Conservation (phyloP, 1,140 invertebrate species). For the Drosophila kanapiae region DNA sequence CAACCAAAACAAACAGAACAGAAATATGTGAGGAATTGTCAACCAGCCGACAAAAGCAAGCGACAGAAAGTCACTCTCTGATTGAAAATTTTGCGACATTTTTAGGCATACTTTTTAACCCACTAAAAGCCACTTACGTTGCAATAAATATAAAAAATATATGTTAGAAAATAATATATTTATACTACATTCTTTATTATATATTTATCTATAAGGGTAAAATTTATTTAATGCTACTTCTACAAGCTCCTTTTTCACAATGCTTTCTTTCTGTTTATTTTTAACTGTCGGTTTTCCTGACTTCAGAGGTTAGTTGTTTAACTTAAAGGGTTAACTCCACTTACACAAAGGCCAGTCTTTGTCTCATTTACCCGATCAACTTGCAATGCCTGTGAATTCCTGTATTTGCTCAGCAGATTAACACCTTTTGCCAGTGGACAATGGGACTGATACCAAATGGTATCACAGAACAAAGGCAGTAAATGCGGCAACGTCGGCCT, state of each 20-base stretch:
- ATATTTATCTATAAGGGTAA: too few species aligned
- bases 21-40: slow-evolving; percentile 20
- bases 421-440: slow-evolving; percentile 64
- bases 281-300: background rate
- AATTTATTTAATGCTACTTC: background rate
- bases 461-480: slow-evolving; percentile 23
- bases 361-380: slow-evolving; percentile 7
- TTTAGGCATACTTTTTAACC: background rate
- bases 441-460: slow-evolving; percentile 6
- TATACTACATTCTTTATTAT: too few species aligned
- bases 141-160: too few species aligned
- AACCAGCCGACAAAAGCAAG: slow-evolving; percentile 1
- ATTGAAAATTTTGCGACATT: background rate
- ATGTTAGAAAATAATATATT: too few species aligned
- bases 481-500: slow-evolving; percentile 37
- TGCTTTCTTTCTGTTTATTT: background rate
- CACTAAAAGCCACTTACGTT: accelerated
- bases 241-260: background rate
- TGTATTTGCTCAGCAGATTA: slow-evolving; percentile 71
- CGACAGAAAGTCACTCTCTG: slow-evolving; percentile 2
- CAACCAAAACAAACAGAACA: background rate
- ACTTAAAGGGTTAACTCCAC: slow-evolving; percentile 6
- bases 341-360: slow-evolving; percentile 34
- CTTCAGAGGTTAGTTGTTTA: too few species aligned
- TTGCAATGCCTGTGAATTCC: slow-evolving; percentile 11